Base-by-base conservation (phyloP, 2,113 vertebrate species). In the Hyperoodon ampullatus region DNA sequence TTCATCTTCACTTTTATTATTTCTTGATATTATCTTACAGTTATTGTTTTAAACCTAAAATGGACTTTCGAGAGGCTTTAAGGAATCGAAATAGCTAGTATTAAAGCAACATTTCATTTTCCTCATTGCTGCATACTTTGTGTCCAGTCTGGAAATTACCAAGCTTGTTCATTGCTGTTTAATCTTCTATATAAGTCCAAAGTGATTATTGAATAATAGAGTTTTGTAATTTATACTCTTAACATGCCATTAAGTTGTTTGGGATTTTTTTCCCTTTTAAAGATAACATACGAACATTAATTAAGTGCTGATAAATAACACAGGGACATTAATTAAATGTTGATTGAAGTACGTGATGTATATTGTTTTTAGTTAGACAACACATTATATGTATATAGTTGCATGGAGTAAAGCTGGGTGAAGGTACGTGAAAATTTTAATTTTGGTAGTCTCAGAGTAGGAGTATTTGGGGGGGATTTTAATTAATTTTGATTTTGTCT, bases 401-500 rank as follows among this genome's bases (percentile, higher is more conserved):
- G 30, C 16, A 53, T 78, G 26, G 33, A 33, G 66, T 66, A 91
- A 95, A 90, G 42, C 70, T 90, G 28, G n/a, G 77, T 78, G 35
- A 83, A 95, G 39, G 53, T 84, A 91, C 0, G 14, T 15, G 39
- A 60, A 88, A 84, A 91, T 14, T 82, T 77, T 90, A 91, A 68
- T 91, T 91, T 93, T 93, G 68, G 28, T 96, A 42, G 8, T 95
- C 60, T 85, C 11, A 28, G 44, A 10, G 10, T 94, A 88, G 60
- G 63, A 86, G 55, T 83, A 28, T 60, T 61, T 14, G 50, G 4
- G 15, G 24, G 35, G 6, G 14, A 12, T 92, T 88, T 72, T 72
- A 71, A 71, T 90, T 90, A n/a, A 28, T 42, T 94, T 95, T 61
- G 55, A n/a, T 85, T 92, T 96, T 93, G 66, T 42, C 6, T 93